A percentile compares a stretch with the other conserved stretches of the same genome.
Conservation (phyloP, 2,797 vertebrate genomes). For the Cynodonichthys magdalenae region DNA sequence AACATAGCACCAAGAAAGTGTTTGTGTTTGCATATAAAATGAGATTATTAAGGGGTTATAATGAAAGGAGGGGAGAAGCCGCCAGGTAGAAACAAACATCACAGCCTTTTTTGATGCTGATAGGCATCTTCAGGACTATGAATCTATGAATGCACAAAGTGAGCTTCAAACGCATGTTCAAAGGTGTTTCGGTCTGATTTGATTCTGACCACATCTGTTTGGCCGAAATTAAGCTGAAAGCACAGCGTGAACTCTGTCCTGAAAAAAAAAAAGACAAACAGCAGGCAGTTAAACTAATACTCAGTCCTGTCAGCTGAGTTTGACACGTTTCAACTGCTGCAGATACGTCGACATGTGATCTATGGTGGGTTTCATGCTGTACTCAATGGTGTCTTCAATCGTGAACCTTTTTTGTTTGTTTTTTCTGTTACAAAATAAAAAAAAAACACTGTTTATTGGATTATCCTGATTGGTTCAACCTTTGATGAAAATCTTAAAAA, state of each 20-base stretch:
- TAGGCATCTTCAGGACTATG: constrained; percentile 66
- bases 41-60: constrained; percentile 31
- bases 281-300: constrained; percentile 29
- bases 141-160: constrained; percentile 39
- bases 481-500: constrained; percentile 29
- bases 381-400: constrained; percentile 37
- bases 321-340: too few relatives aligned
- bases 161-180: constrained; percentile 46
- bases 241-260: constrained; percentile 39
- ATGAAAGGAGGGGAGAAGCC: constrained; percentile 39
- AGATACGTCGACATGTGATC: constrained; percentile 37
- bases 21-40: constrained; percentile 36
- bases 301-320: constrained; percentile 22
- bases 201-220: constrained; percentile 53
- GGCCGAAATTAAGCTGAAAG: constrained; percentile 52
- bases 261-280: constrained; percentile 45
- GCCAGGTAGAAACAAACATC: constrained; percentile 50
- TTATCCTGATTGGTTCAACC: constrained; percentile 28
- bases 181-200: constrained; percentile 49
- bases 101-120: constrained; percentile 66
- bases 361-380: constrained; percentile 20
- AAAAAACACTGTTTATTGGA: constrained; percentile 35
- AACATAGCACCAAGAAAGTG: constrained; percentile 22
- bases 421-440: constrained; percentile 39
- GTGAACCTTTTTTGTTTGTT: constrained; percentile 27